Evolutionary conservation across 2,797 vertebrate genomes (phyloP), one percentile per base, ranked within the genome.

Genomic region (Bradypodion pumilum): DNA sequence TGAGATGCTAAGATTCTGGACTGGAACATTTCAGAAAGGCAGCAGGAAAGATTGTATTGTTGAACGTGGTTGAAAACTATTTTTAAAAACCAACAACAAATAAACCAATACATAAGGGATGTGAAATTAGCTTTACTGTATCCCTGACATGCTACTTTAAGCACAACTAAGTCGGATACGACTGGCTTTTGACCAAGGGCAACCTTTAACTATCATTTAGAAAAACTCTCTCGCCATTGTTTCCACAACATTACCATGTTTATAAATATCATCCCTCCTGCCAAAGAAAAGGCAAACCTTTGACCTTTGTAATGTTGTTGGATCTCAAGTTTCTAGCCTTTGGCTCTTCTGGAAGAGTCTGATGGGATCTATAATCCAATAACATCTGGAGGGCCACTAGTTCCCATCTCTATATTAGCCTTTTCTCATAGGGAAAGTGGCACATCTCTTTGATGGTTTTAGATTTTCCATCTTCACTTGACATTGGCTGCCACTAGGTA

Each of bases 161-260:
- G 75, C 62, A 35, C 91, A 92, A n/a, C n/a, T n/a, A n/a, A n/a
- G n/a, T n/a, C n/a, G n/a, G n/a, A n/a, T n/a, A n/a, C n/a, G n/a
- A n/a, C n/a, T n/a, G n/a, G n/a, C n/a, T n/a, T n/a, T n/a, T n/a
- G n/a, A n/a, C n/a, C n/a, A n/a, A n/a, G n/a, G n/a, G n/a, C n/a
- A n/a, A n/a, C n/a, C n/a, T n/a, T n/a, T n/a, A n/a, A n/a, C n/a
- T 0, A 89, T 86, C 89, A 75, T 86, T 94, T 89, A 88, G 94
- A 94, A 93, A 66, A 16, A 5, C 29, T n/a, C 2, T n/a, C 16
- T 6, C 35, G 13, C 13, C 16, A 3, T 1, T 32, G 32, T 66
- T 16, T 66, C n/a, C 5, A 66, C n/a, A 63, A 27, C 32, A n/a
- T 66, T 66, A n/a, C 10, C 16, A 66, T 27, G 44, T 27, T 29